Evolutionary conservation across 2,113 vertebrate species (phyloP), one percentile per base, ranked within the genome.

Genomic region (Myodes glareolus): DNA sequence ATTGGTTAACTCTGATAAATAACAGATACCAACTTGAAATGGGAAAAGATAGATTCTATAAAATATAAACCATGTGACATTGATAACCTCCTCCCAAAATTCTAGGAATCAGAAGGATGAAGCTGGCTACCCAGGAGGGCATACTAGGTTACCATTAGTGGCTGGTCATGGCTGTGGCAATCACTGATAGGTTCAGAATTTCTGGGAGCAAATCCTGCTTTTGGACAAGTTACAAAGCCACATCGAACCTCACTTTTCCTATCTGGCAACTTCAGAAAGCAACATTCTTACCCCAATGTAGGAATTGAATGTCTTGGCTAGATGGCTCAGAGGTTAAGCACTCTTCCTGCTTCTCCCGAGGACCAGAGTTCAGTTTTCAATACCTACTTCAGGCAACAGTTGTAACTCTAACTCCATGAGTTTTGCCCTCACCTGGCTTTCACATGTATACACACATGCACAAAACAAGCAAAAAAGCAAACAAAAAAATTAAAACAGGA

Each of bases 131-230:
- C 1, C 13, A 42, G 3, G 33, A 58, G n/a, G 36, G 6, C 55
- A 63, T 7, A 84, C n/a, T 63, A 29, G n/a, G n/a, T 63, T 17
- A 29, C 25, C 78, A n/a, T 61, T 27, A 61, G 39, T 39, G 42
- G 0, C 31, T 36, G 45, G 72, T 65, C 55, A 14, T 14, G 9
- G 6, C 73, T 76, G 25, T 68, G 13, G 2, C n/a, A n/a, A 10
- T 75, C 33, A 76, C 67, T 55, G 27, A 45, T 76, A 23, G 33
- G 47, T 19, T 89, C 25, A 14, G 14, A 85, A 33, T 39, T 81
- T 33, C 39, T 77, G 23, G 50, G 93, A 78, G 80, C 58, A 81
- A 90, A 95, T 94, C n/a, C 33, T 55, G n/a, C 8, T 42, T 90
- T 90, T 81, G 9, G 10, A 47, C 13, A 58, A 84, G 13, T 68